Conservation (phyloP, 2,888 invertebrate species). For the Eupithecia exiguata region DNA sequence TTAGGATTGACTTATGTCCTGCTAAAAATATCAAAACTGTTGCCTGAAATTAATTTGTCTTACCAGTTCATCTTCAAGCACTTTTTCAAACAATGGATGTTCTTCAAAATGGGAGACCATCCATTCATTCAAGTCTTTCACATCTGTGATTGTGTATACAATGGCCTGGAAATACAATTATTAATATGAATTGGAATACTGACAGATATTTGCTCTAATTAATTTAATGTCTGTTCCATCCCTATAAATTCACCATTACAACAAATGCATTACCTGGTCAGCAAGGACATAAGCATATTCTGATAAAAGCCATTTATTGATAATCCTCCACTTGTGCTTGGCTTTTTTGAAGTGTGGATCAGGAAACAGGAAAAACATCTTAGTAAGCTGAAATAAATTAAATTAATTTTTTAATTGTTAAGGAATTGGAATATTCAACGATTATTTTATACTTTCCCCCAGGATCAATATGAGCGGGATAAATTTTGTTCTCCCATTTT, state of each 20-base stretch:
- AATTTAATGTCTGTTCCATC: background rate
- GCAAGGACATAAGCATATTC: constrained; percentile 98
- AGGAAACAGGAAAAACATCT: constrained; percentile 99
- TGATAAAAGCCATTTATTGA: constrained; percentile 95
- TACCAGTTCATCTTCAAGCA: constrained; percentile 91
- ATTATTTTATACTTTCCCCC: too few species aligned
- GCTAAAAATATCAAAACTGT: background rate
- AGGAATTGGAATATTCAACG: background rate
- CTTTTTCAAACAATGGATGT: constrained; percentile 94
- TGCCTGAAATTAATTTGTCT: constrained; percentile 32
- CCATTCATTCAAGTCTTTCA: constrained; percentile 98
- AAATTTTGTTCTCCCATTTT: background rate
- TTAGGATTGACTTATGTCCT: background rate
- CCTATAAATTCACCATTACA: too few species aligned
- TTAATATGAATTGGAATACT: background rate
- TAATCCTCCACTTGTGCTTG: constrained; percentile 99
- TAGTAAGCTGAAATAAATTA: constrained; percentile 87
- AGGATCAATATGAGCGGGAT: background rate
- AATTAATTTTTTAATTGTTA: too few species aligned
- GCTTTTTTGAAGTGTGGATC: constrained; percentile 99
- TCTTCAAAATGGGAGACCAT: constrained; percentile 95
- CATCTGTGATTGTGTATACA: constrained; percentile 99
- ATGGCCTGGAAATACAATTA: constrained; percentile 85
- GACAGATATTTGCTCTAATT: background rate
- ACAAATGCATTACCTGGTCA: constrained; percentile 84